Conservation (phyloP, 1,140 invertebrate species). For the Helicoverpa armigera region DNA sequence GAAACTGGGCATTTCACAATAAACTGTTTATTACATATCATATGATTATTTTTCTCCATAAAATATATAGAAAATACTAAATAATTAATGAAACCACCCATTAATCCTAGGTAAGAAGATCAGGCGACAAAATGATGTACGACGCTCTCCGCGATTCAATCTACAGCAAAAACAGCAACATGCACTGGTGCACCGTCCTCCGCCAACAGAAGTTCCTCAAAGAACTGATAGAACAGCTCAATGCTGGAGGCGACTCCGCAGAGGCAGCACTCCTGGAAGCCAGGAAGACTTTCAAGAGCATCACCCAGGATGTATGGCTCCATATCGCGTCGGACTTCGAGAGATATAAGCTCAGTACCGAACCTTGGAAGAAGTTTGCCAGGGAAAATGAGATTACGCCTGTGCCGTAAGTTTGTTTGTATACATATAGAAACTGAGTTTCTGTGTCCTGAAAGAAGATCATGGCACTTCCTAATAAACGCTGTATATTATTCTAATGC, state of each 20-base stretch:
- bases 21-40: no score
- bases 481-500: no score
- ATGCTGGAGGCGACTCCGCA: constrained; percentile 85
- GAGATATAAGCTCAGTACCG: constrained; percentile 82
- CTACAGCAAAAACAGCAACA: constrained; percentile 90
- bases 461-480: no score
- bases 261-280: constrained; percentile 88
- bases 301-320: constrained; percentile 89
- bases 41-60: no score
- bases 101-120: constrained; percentile 74
- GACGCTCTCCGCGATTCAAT: constrained; percentile 74
- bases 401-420: constrained; percentile 59
- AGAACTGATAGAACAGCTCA: constrained; percentile 88
- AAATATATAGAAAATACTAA: no score
- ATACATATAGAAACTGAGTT: no score
- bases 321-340: constrained; percentile 92
- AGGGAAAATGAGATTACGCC: constrained; percentile 66
- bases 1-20: no score
- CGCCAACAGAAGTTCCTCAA: constrained; percentile 93
- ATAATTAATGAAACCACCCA: no score
- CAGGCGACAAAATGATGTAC: constrained; percentile 79
- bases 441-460: no score
- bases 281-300: constrained; percentile 87
- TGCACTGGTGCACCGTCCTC: constrained; percentile 90
- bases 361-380: constrained; percentile 87